These are phyloP conservation scores for Eptesicus fuscus DNA, from an alignment of 2,113 vertebrate genomes.

Conservation along the genomic window DNA sequence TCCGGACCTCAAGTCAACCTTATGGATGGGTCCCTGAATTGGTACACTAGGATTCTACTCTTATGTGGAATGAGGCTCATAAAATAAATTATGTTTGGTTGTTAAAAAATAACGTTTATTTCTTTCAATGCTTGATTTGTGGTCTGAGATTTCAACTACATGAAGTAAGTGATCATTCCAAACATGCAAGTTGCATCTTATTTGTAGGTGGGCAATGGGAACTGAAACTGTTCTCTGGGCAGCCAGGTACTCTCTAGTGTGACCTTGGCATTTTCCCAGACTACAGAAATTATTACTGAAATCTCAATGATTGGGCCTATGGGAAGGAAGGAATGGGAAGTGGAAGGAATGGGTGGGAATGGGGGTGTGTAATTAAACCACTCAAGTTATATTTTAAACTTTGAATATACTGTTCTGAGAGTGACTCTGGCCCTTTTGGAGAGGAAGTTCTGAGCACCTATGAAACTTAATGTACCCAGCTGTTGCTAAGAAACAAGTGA, in stretches of 20 bases:
- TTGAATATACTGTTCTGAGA: slow-evolving; percentile 31
- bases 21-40: not conserved
- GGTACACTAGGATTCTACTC: not conserved
- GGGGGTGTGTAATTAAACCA: not conserved
- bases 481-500: slow-evolving; percentile 31
- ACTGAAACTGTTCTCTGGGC: slow-evolving; percentile 12
- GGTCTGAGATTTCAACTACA: not conserved
- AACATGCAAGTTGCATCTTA: not conserved
- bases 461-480: slow-evolving; percentile 19
- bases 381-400: slow-evolving; percentile 29
- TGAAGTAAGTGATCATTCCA: slow-evolving; percentile 24
- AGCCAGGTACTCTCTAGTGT: not conserved
- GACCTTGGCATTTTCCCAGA: slow-evolving; percentile 12
- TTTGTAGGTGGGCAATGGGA: not conserved
- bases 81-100: slow-evolving; percentile 10
- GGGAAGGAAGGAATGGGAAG: not conserved
- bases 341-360: not conserved
- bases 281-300: slow-evolving; percentile 24
- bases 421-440: slow-evolving; percentile 9
- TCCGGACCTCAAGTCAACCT: not conserved
- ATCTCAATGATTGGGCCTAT: not conserved
- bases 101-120: slow-evolving; percentile 24
- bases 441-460: not conserved
- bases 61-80: not conserved
- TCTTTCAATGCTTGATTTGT: slow-evolving; percentile 18